phyloP scores from a whole-genome alignment of 37 sponge, comb jelly and placozoan species.

The Cladorhizidae sp. region DNA sequence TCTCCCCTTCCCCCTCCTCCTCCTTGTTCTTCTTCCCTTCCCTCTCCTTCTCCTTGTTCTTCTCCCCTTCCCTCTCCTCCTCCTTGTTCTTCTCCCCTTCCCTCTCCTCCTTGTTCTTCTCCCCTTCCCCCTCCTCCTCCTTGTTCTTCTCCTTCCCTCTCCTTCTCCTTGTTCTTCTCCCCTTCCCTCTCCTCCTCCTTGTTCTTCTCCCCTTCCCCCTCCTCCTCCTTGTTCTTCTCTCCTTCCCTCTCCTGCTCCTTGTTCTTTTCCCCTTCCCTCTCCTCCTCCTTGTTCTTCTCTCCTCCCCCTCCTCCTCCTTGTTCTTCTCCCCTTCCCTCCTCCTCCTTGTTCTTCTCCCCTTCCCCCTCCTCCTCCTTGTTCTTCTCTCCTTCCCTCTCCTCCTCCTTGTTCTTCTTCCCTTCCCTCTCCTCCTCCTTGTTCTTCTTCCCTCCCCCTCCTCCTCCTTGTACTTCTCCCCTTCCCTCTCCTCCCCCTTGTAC shows the following conservation, averaged over 20 bases:
- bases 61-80: neutral
- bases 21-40: neutral
- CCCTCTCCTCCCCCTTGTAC: constrained; percentile 3
- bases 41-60: neutral
- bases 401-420: neutral
- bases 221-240: neutral
- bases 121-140: neutral
- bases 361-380: neutral
- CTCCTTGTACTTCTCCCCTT: neutral
- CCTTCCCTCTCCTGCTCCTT: neutral
- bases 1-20: constrained; percentile 10
- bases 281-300: neutral
- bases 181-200: neutral
- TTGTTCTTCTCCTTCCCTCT: neutral
- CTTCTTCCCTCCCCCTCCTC: neutral
- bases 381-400: neutral
- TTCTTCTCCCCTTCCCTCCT: too few species aligned
- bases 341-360: neutral
- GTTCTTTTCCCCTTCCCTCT: neutral
- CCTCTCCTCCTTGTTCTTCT: neutral
- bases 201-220: too few species aligned
- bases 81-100: neutral
- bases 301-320: neutral
- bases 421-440: neutral
- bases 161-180: neutral